A percentile compares a stretch with the other conserved stretches of the same genome.
phyloP scores from a whole-genome alignment of 2,888 invertebrate genomes.

The Apamea crenata region DNA sequence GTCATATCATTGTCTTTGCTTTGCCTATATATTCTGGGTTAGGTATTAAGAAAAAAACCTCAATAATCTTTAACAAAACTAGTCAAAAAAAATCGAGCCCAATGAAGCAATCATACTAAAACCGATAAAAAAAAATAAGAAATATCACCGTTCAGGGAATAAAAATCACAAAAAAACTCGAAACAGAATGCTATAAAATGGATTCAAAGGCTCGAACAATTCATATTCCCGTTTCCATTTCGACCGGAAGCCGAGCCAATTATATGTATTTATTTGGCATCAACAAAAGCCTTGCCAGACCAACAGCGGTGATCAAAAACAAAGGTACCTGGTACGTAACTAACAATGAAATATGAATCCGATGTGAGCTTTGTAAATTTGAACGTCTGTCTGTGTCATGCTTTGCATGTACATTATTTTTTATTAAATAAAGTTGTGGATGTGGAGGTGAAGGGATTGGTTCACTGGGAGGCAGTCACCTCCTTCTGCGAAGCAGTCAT shows the following conservation, averaged over 20 bases:
- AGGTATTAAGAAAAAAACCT: neutral
- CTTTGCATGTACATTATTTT: conserved; percentile 20
- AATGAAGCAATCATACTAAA: conserved; percentile 34
- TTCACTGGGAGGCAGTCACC: too few species aligned
- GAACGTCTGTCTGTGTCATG: conserved; percentile 34
- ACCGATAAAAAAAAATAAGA: conserved; percentile 32
- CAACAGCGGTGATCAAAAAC: conserved; percentile 54
- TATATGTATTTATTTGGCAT: conserved; percentile 62
- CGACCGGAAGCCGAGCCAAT: conserved; percentile 41
- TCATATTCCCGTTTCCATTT: conserved; percentile 49
- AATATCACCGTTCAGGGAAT: conserved; percentile 28
- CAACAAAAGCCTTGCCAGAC: conserved; percentile 48
- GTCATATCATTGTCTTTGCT: too few species aligned
- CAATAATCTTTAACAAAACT: neutral
- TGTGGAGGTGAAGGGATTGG: neutral
- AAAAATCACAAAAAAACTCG: conserved; percentile 29
- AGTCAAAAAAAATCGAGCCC: neutral
- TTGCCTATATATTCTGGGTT: neutral
- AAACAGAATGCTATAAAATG: conserved; percentile 34
- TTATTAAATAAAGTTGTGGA: conserved; percentile 19
- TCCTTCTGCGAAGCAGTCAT: too few species aligned
- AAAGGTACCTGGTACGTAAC: conserved; percentile 53
- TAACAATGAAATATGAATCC: conserved; percentile 62
- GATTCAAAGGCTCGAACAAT: conserved; percentile 35
- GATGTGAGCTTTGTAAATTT: conserved; percentile 49